Conservation (phyloP, 2,113 vertebrate species). For the Mustela lutreola region DNA sequence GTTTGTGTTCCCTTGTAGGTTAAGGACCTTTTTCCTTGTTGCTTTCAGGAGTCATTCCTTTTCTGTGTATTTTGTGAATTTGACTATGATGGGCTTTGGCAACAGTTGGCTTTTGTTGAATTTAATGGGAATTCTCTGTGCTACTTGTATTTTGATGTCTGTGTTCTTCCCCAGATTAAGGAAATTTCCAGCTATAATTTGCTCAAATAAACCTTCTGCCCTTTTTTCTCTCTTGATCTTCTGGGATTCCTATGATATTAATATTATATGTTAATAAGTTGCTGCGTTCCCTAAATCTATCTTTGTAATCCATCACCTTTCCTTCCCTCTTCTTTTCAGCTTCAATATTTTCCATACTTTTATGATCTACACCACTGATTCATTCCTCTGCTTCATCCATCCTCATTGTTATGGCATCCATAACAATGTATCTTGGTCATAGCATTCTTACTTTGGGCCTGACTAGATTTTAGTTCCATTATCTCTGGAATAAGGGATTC, state of each 20-base stretch:
- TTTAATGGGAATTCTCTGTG: no score
- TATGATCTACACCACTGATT: not conserved
- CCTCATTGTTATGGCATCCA: not conserved
- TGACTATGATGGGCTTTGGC: not conserved
- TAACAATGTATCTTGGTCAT: not conserved
- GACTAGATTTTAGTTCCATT: not conserved
- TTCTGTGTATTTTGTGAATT: not conserved
- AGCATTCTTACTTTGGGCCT: not conserved
- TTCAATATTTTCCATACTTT: not conserved
- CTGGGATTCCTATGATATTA: not conserved
- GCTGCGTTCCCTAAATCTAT: not conserved
- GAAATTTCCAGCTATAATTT: not conserved
- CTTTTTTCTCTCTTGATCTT: not conserved
- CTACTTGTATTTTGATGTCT: not conserved
- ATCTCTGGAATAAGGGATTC: not conserved
- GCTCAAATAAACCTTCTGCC: not conserved
- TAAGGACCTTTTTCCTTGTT: not conserved
- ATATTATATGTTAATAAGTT: not conserved
- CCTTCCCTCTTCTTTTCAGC: not conserved
- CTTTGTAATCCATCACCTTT: not conserved
- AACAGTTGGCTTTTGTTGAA: not conserved
- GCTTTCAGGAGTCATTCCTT: not conserved
- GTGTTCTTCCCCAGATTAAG: not conserved
- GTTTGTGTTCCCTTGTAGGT: not conserved
- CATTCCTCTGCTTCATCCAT: not conserved